These are phyloP conservation scores for Cepaea nemoralis DNA, from an alignment of 1,140 invertebrate genomes.

Conservation along the genomic window DNA sequence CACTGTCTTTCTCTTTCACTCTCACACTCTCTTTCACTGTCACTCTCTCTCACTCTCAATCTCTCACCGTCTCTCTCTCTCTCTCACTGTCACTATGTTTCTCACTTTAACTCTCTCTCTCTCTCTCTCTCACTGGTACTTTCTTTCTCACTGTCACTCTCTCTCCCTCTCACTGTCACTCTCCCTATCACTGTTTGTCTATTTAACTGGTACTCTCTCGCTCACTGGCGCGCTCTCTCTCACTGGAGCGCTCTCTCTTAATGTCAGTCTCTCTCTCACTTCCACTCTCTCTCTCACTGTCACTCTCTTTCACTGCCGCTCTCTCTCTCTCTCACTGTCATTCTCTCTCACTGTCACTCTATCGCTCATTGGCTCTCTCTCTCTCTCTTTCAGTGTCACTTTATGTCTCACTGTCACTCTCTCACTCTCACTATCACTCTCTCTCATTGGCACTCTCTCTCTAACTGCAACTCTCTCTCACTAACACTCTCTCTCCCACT, in stretches of 20 bases:
- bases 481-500: neutral
- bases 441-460: neutral
- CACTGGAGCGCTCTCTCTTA: neutral
- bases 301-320: slow-evolving; percentile 3
- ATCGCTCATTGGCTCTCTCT: too few species aligned
- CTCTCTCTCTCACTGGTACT: too few species aligned
- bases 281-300: neutral
- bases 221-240: neutral
- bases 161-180: neutral
- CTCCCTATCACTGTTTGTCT: neutral
- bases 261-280: too few species aligned
- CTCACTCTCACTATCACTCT: neutral
- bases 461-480: neutral
- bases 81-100: neutral
- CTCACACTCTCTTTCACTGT: neutral
- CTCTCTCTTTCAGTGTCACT: neutral
- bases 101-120: too few species aligned
- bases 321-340: too few species aligned
- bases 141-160: neutral
- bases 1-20: too few species aligned
- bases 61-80: too few species aligned
- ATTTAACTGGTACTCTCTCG: neutral
- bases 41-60: too few species aligned
- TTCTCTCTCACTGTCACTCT: neutral
- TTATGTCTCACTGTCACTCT: neutral